These are phyloP conservation scores for Erpobdella octoculata DNA, from an alignment of 2,888 invertebrate species.

Conservation along the genomic window DNA sequence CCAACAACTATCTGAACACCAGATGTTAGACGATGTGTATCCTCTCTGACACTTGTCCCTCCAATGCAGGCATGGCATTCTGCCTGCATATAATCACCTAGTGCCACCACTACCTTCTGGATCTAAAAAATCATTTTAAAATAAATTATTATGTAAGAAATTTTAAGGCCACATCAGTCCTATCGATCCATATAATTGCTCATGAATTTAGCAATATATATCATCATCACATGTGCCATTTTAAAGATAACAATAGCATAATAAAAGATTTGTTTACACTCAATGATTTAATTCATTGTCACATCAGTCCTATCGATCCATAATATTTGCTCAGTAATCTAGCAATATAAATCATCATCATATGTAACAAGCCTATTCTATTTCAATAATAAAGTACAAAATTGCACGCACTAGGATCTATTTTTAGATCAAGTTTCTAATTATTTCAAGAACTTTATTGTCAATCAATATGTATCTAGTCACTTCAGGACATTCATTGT, in stretches of 20 bases:
- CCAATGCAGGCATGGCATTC: slow-evolving; percentile 98
- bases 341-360: too few relatives aligned
- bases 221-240: neutral
- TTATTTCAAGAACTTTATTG: too few relatives aligned
- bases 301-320: neutral
- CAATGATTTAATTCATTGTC: too few relatives aligned
- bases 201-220: too few relatives aligned
- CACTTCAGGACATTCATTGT: too few relatives aligned
- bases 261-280: too few relatives aligned
- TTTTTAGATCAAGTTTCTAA: too few relatives aligned
- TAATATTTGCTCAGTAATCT: too few relatives aligned
- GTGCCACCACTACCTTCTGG: slow-evolving; percentile 81
- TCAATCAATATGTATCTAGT: too few relatives aligned
- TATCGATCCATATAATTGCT: neutral
- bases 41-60: slow-evolving; percentile 95
- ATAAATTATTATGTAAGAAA: neutral
- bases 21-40: slow-evolving; percentile 82
- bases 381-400: too few relatives aligned
- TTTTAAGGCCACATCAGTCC: neutral
- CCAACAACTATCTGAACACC: slow-evolving; percentile 95
- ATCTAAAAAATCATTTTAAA: slow-evolving; percentile 56
- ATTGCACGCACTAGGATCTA: too few relatives aligned
- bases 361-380: too few relatives aligned
- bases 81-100: slow-evolving; percentile 96
- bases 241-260: neutral